Base-by-base conservation (phyloP, 2,888 invertebrate species). In the Proisotoma minuta region DNA sequence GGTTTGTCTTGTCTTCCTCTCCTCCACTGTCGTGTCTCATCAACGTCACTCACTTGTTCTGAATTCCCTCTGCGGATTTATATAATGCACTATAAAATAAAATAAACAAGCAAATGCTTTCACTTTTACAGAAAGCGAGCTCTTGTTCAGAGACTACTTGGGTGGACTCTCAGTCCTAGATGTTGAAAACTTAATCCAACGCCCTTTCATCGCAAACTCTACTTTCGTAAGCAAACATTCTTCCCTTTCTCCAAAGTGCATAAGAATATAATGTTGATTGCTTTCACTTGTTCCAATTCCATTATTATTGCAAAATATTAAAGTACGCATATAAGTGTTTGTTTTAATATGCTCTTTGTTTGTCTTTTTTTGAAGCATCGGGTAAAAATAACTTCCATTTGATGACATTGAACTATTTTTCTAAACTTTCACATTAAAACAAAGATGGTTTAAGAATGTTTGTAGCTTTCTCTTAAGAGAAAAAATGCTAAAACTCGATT, bases 91-190 rank as follows among this genome's bases (percentile, higher is more conserved):
- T 23, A 49, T 23, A 4, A 22, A 28, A 51, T 24, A 15, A 23
- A 24, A 34, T 34, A 34, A 34, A 34, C 34, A 34, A 34, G 15
- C 15, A 34, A 34, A 34, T 52, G 43, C 57, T 64, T 51, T 62
- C 47, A 10, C n/a, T n/a, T 54, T 72, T 75, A n/a, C 73, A 90
- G 86, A 87, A 85, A 72, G 83, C 71, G 89, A 91, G 78, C 81
- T 91, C 76, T 85, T 89, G 66, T 90, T 85, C 80, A 81, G 86
- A 66, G 88, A 90, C 79, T 81, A 84, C 39, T 84, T 86, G 78
- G 89, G 89, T 0, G 89, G 89, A 10, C 82, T 92, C 57, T 86
- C 88, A 47, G 82, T 90, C 69, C 86, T 88, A 80, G 87, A 89
- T 78, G 87, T 88, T 56, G 84, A 85, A 74, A 87, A 87, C 77